phyloP scores from a whole-genome alignment of 2,797 vertebrate species.

The Masticophis lateralis region DNA sequence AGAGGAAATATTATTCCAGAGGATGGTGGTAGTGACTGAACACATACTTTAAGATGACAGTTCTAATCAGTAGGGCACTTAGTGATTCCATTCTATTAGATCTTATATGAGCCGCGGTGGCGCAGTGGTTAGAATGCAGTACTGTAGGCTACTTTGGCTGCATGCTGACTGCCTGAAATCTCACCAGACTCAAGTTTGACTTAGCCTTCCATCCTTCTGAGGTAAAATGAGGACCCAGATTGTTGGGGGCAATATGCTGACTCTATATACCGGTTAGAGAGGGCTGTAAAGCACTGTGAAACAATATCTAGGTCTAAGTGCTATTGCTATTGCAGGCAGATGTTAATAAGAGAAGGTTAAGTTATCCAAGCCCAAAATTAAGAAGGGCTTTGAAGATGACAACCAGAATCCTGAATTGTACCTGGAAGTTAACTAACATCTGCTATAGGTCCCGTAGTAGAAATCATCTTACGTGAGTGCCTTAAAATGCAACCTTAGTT shows the following conservation, averaged over 20 bases:
- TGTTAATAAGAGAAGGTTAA: not conserved
- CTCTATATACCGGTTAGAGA: too few species aligned
- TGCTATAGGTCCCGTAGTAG: not conserved
- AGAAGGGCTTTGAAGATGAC: not conserved
- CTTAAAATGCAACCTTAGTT: not conserved
- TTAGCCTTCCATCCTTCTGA: too few species aligned
- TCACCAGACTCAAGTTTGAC: too few species aligned
- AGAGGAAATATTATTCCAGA: not conserved
- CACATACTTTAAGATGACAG: not conserved
- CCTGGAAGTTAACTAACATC: not conserved
- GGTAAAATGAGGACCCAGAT: too few species aligned
- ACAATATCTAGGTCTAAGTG: too few species aligned
- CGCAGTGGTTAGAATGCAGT: too few species aligned
- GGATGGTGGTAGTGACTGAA: not conserved
- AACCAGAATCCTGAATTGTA: not conserved
- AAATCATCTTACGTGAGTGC: not conserved
- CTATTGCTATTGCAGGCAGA: not conserved
- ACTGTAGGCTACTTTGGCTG: too few species aligned
- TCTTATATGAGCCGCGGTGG: not conserved
- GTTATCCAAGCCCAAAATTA: not conserved
- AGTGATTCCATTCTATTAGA: not conserved
- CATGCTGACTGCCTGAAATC: too few species aligned
- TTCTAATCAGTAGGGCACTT: not conserved
- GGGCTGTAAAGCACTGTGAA: too few species aligned
- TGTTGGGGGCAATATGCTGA: too few species aligned